Conservation (phyloP, 2,888 invertebrate species). For the Cordylochernes scorpioides region DNA sequence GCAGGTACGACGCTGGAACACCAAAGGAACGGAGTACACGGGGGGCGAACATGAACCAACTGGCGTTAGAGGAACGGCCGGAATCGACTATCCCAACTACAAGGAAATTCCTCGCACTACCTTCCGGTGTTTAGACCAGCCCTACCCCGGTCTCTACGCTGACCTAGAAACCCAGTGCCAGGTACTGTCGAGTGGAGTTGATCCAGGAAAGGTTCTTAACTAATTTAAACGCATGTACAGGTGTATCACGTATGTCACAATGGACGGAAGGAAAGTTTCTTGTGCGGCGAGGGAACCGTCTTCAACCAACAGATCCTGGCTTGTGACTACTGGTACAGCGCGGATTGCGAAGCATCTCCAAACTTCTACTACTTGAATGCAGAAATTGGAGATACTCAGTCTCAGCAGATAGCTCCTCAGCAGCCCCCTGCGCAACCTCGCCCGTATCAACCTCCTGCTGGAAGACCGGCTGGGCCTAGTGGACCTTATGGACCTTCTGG, state of each 20-base stretch:
- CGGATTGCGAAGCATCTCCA: slow-evolving; percentile 34
- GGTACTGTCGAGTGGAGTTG: neutral
- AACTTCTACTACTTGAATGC: slow-evolving; percentile 29
- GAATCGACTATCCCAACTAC: slow-evolving; percentile 7
- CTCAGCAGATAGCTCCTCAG: neutral
- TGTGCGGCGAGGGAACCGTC: slow-evolving; percentile 17
- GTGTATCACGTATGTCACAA: slow-evolving; percentile 17
- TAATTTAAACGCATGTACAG: slow-evolving; percentile 1
- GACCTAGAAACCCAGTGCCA: slow-evolving; percentile 40
- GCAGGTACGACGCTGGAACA: no score
- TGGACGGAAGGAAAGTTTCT: slow-evolving; percentile 20
- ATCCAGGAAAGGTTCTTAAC: neutral
- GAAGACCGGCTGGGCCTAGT: slow-evolving; percentile 1
- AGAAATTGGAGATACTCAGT: slow-evolving; percentile 1
- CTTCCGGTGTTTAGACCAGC: slow-evolving; percentile 49
- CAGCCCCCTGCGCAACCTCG: neutral
- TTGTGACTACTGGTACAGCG: slow-evolving; percentile 17
- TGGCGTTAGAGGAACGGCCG: slow-evolving; percentile 4
- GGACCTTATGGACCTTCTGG: slow-evolving; percentile 1
- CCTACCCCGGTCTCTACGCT: slow-evolving; percentile 64
- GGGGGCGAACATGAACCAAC: no score
- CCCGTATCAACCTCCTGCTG: neutral
- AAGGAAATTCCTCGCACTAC: slow-evolving; percentile 38
- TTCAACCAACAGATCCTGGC: slow-evolving; percentile 17
- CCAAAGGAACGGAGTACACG: no score